Evolutionary conservation across 2,888 invertebrate species (phyloP), one percentile per base, ranked within the genome.

Genomic region (Diaperis boleti): DNA sequence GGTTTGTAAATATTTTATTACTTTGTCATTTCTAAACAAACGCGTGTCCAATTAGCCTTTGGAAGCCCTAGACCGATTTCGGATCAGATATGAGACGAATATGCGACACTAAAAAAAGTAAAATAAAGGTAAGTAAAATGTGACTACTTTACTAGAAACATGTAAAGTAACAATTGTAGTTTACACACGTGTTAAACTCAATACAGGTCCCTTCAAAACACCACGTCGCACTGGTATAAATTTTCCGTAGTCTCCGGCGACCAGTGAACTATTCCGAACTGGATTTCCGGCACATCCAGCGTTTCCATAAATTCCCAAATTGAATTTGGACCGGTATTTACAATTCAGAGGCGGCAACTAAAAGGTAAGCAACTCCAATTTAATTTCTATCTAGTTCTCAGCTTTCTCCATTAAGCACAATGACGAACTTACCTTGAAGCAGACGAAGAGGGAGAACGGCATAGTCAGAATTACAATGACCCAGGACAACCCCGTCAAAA

Each of bases 381-480:
- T 39, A 39, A 39, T 39, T 39, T 15, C 39, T 17, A 39, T 39
- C 11, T 2, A 33, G 33, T 33, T 33, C 33, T n/a, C 10, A 11
- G 13, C n/a, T 33, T 33, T 11, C 33, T 33, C 33, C 33, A 33
- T 41, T 15, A 7, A 45, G 33, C 33, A 33, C 33, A 33, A 33
- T 33, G 33, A 33, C 5, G 11, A 5, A 33, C 85, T 85, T 85
- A 95, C 96, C 92, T 96, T 96, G 79, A 96, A 94, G 80, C 95
- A 96, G 59, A 96, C 86, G 80, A 95, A 90, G 3, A 97, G 85
- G 0, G 96, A 96, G 75, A 97, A 93, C 0, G 96, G 96, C 88
- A 96, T 90, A 0, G 96, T 96, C 29, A 93, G 70, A 13, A 91
- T 80, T 26, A 96, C 92, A 26, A 96, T 78, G 2, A 92, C 78